Evolutionary conservation across 2,888 invertebrate genomes (phyloP), one percentile per base, ranked within the genome.

Genomic region (Stenurella melanura): DNA sequence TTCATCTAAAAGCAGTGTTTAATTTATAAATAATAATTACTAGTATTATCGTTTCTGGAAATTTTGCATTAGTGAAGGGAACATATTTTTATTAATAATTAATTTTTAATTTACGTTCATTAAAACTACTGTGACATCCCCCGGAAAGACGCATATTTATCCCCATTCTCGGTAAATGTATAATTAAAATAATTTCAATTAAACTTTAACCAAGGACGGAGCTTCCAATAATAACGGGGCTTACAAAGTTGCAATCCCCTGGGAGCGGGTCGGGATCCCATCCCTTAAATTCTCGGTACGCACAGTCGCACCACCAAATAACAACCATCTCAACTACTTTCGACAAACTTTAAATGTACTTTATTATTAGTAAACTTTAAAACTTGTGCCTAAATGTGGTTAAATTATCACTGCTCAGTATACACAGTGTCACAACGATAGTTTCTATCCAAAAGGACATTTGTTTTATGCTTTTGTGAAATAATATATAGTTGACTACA

Each of bases 161-260:
- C 76, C 72, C 75, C 69, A 67, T 75, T 78, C 78, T 80, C 77
- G 74, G 76, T 78, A 74, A 74, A 78, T 77, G 79, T 82, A 81
- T 82, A 83, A 83, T 83, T 83, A 81, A 83, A 83, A 82, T 82
- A 80, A 82, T 82, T 82, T 81, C 79, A 82, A 82, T 82, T 79
- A 80, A 74, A 74, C 71, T 69, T 57, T 72, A 71, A 77, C 26
- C 42, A 34, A 38, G 19, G 30, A 54, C 11, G 67, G 54, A 26
- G 64, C 18, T 64, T 58, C 58, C 67, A 54, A 67, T 67, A 67
- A 67, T 67, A 67, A 67, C 67, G 67, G 67, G 54, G 67, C 54
- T 67, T 67, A 67, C 50, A 72, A 80, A 76, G 76, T 80, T 78
- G 76, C 74, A 78, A 75, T 75, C 80, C 69, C 64, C 56, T 12